phyloP scores from a whole-genome alignment of 1,140 invertebrate species.

The Dinoponera quadriceps region DNA sequence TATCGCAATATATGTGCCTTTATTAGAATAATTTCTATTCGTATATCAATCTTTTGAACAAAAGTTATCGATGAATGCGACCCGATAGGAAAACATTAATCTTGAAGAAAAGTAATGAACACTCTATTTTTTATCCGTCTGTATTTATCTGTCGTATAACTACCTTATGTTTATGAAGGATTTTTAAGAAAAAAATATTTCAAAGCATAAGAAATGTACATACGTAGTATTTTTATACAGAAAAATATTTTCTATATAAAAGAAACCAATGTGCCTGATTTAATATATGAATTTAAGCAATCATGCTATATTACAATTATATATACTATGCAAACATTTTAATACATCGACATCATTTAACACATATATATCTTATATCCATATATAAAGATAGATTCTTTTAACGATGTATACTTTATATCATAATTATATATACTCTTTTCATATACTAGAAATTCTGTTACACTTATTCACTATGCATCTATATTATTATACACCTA shows the following conservation, averaged over 20 bases:
- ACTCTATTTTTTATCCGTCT: too few relatives aligned
- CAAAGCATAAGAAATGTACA: too few relatives aligned
- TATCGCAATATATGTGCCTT: not conserved
- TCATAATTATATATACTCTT: not conserved
- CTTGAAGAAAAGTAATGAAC: too few relatives aligned
- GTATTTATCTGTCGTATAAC: too few relatives aligned
- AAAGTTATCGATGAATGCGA: not conserved
- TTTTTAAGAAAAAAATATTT: too few relatives aligned
- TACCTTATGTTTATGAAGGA: too few relatives aligned
- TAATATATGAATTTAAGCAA: too few relatives aligned
- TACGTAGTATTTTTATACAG: too few relatives aligned
- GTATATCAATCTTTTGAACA: not conserved
- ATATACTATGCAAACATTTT: not conserved
- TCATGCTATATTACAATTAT: not conserved
- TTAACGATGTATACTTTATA: not conserved
- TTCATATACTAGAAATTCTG: not conserved
- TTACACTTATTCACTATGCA: too few relatives aligned
- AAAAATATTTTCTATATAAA: too few relatives aligned
- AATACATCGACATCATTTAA: not conserved
- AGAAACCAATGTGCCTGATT: too few relatives aligned
- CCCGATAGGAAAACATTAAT: too few relatives aligned
- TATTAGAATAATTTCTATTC: slow-evolving; percentile 37
- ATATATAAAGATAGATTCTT: slow-evolving; percentile 37
- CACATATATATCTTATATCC: slow-evolving; percentile 10
- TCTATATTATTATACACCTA: not conserved